These are phyloP conservation scores for Chaetura pelagica DNA, from an alignment of 2,113 vertebrate species.

Conservation along the genomic window DNA sequence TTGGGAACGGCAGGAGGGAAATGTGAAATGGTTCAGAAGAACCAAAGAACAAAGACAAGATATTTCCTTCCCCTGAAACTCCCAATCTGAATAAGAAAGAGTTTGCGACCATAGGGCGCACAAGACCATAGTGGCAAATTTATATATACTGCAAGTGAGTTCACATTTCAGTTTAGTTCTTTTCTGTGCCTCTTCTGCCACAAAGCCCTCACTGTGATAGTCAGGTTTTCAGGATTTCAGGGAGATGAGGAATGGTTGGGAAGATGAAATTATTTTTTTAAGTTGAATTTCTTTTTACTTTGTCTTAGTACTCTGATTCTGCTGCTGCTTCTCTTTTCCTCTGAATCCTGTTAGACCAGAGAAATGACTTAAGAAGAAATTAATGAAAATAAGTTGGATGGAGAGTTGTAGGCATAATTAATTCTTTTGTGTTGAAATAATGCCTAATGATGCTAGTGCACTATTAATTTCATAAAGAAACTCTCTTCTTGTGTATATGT, in stretches of 20 bases:
- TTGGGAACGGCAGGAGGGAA: conserved; percentile 44
- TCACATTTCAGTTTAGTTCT: neutral
- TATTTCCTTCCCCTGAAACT: neutral
- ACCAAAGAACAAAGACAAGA: conserved; percentile 36
- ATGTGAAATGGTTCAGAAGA: conserved; percentile 43
- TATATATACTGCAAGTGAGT: neutral
- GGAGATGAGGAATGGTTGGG: neutral
- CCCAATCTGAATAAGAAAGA: neutral
- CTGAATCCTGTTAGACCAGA: neutral
- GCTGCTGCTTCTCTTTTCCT: neutral
- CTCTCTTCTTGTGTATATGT: neutral
- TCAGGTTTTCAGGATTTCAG: neutral
- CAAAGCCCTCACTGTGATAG: neutral
- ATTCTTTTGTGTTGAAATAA: neutral
- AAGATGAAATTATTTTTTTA: neutral
- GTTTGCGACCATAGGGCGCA: neutral
- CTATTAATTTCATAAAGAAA: neutral
- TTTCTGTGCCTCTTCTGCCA: neutral
- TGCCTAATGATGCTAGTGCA: neutral
- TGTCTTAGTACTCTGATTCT: neutral
- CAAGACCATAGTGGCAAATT: neutral
- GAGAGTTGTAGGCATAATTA: neutral
- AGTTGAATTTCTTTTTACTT: neutral
- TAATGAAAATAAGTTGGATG: neutral
- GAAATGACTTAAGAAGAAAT: neutral